Conservation (phyloP, 2,113 vertebrate species). For the Odobenus rosmarus region DNA sequence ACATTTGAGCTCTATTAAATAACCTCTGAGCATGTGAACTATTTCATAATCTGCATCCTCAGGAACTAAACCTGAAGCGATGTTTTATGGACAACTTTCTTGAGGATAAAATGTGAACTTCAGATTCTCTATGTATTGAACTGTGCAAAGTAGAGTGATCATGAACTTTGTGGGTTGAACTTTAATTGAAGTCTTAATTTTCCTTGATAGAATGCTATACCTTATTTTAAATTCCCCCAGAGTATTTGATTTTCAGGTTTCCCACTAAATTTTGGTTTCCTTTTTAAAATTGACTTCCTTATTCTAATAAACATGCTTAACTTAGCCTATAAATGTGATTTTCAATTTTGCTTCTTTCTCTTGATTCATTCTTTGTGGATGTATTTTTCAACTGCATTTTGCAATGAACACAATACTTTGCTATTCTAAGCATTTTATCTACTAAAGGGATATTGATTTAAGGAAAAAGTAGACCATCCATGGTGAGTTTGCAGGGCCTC, state of each 20-base stretch:
- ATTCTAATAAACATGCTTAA: conserved; percentile 20
- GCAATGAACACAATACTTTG: background rate
- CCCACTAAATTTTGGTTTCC: background rate
- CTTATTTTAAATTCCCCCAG: background rate
- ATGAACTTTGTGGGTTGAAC: background rate
- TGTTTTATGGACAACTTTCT: background rate
- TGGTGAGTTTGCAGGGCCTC: background rate
- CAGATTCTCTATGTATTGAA: background rate
- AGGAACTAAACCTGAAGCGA: background rate
- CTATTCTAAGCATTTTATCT: background rate
- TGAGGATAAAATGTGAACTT: background rate
- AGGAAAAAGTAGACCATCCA: background rate
- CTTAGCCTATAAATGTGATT: background rate
- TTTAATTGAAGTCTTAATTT: background rate
- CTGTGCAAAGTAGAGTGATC: background rate
- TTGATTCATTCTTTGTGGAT: background rate
- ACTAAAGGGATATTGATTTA: background rate
- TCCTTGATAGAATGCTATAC: background rate
- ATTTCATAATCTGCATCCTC: background rate
- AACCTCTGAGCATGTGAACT: background rate
- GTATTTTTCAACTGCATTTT: background rate
- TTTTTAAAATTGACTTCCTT: background rate
- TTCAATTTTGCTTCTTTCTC: background rate
- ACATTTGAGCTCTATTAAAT: background rate
- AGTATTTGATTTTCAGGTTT: background rate